Percentiles rank a stretch among this genome's conserved stretches.
Conservation (phyloP, 2,888 invertebrate species). For the Trachelus tabidus region DNA sequence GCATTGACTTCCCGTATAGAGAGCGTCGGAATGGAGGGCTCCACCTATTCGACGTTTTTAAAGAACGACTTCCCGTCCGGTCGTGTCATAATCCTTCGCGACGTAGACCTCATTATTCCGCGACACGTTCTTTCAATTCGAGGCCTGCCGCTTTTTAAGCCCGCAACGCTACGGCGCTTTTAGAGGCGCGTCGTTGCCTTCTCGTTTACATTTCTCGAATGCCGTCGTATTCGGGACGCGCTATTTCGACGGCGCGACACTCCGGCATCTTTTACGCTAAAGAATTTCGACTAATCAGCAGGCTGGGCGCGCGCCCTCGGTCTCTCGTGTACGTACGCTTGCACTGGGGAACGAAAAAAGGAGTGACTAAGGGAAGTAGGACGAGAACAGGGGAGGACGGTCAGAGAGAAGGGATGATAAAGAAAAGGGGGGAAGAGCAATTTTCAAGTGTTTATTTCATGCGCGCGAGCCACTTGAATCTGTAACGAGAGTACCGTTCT, state of each 20-base stretch:
- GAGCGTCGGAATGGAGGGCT: background rate
- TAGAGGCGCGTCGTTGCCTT: background rate
- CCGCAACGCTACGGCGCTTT: background rate
- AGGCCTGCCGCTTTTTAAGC: background rate
- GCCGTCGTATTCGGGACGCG: background rate
- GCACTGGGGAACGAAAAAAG: constrained; percentile 13
- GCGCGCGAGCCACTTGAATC: background rate
- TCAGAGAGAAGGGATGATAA: background rate
- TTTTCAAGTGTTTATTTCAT: background rate
- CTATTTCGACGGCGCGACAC: background rate
- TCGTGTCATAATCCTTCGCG: background rate
- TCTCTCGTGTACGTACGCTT: constrained; percentile 8
- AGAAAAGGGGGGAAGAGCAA: background rate
- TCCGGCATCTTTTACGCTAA: constrained; percentile 2
- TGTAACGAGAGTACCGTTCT: background rate
- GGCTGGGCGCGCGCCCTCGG: constrained; percentile 21
- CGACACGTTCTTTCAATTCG: background rate
- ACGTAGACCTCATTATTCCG: background rate
- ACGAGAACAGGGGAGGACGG: background rate
- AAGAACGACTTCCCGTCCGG: background rate
- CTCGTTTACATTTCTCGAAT: constrained; percentile 8
- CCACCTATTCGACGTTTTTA: background rate
- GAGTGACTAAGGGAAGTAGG: constrained; percentile 20
- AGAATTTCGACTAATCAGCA: constrained; percentile 27
- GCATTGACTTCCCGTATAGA: background rate